A percentile compares a stretch with the other conserved stretches of the same genome.
phyloP scores from a whole-genome alignment of 1,140 invertebrate species.

The Drosophila pruinosa region DNA sequence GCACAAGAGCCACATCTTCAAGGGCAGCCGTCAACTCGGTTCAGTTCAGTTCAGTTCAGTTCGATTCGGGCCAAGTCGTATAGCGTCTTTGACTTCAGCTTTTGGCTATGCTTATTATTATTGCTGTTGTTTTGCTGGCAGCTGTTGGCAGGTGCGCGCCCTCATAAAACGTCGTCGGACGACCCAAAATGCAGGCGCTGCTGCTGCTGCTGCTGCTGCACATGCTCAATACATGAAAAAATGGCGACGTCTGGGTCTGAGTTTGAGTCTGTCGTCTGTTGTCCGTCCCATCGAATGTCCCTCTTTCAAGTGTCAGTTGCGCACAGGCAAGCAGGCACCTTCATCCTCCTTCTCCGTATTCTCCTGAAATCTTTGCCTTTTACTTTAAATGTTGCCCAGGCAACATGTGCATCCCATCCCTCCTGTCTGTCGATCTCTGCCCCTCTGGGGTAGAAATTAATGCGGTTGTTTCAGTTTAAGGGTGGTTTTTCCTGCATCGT shows the following conservation, averaged over 20 bases:
- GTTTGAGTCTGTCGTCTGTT: no score
- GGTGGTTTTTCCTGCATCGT: conserved; percentile 53
- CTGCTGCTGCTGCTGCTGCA: conserved; percentile 12
- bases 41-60: conserved; percentile 6
- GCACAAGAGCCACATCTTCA: conserved; percentile 50
- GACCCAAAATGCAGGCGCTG: conserved; percentile 44
- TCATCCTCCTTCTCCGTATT: conserved; percentile 39
- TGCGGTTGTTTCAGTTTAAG: conserved; percentile 61
- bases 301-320: conserved; percentile 60
- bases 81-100: conserved; percentile 56
- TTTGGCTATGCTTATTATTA: conserved; percentile 71
- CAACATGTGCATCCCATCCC: conserved; percentile 65
- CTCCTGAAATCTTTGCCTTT: conserved; percentile 72
- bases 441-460: conserved; percentile 65
- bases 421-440: conserved; percentile 40
- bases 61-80: conserved; percentile 43
- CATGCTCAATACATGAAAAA: conserved; percentile 34
- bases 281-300: conserved; percentile 3
- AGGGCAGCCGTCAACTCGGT: conserved; percentile 46
- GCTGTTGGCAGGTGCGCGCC: conserved; percentile 78
- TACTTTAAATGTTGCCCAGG: conserved; percentile 42
- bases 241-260: conserved; percentile 62
- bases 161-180: conserved; percentile 61
- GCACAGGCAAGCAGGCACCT: conserved; percentile 63
- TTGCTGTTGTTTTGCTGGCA: conserved; percentile 48